phyloP scores from a whole-genome alignment of 1,140 invertebrate species.

The Bombus impatiens region DNA sequence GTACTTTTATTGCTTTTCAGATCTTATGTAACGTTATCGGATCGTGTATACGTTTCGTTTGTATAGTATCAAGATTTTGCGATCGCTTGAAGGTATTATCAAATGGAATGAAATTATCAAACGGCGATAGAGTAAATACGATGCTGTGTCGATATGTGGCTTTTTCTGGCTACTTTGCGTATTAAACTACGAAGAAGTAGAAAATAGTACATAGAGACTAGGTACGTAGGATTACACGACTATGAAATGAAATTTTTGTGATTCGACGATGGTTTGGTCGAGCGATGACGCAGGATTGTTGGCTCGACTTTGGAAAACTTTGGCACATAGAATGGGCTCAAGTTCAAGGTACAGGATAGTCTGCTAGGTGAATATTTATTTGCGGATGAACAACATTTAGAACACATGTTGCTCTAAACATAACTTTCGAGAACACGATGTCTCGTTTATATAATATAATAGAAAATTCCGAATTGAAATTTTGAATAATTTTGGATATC shows the following conservation, averaged over 20 bases:
- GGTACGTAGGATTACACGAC: not conserved
- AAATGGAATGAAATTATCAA: too few species aligned
- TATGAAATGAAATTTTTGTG: not conserved
- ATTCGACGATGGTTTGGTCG: not conserved
- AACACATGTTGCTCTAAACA: not conserved
- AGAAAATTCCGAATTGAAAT: not conserved
- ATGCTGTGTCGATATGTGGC: too few species aligned
- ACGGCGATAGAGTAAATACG: too few species aligned
- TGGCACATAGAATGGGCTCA: constrained; percentile 11
- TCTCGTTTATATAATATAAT: not conserved
- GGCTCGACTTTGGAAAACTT: constrained; percentile 3
- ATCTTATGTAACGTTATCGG: too few species aligned
- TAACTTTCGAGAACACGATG: not conserved
- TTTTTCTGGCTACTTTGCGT: too few species aligned
- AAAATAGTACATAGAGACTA: not conserved
- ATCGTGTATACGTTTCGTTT: too few species aligned
- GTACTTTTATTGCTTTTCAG: too few species aligned
- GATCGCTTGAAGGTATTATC: too few species aligned
- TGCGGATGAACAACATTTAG: not conserved
- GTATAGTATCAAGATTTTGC: too few species aligned
- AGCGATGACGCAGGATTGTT: constrained; percentile 4
- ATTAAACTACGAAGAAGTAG: too few species aligned
- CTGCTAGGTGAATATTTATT: not conserved
- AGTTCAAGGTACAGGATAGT: constrained; percentile 7
- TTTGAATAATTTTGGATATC: not conserved